Evolutionary conservation across 1,140 invertebrate genomes (phyloP), one percentile per base, ranked within the genome.

Genomic region (Phthorimaea operculella): DNA sequence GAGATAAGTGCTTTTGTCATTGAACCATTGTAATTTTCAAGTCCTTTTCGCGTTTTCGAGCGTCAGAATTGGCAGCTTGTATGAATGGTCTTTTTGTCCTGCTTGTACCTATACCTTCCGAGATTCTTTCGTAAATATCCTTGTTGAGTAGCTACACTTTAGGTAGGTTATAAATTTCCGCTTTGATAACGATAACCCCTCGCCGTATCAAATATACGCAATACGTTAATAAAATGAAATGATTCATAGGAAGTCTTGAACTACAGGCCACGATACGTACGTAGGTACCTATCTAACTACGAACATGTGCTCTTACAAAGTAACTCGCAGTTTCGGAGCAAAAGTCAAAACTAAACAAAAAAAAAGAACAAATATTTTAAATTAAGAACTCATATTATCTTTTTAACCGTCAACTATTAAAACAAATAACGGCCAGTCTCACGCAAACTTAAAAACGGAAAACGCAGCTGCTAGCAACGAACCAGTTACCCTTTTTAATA

Each of bases 171-270:
- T 63, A 66, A 60, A 62, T 72, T 70, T 71, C 66, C 62, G 57
- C 59, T 68, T 64, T 70, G 68, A 64, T 68, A 70, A 39, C 59
- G 72, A 75, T 77, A 77, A 77, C 70, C 67, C 57, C 63, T 47
- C 72, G 63, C 70, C 72, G 70, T 57, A 58, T 51, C 64, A 70
- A 63, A 63, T 54, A 65, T 61, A 56, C 60, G 61, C 62, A 74
- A 67, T 69, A 74, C 67, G 45, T 72, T 60, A 67, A 47, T 54
- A 57, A 58, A 58, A 59, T 47, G 15, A 63, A 61, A 63, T 71
- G 68, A 75, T 61, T 75, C 68, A 75, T 60, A 71, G 64, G 62
- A 67, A 65, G 63, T 65, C 39, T 44, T 59, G n/a, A 39, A 60
- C 17, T 44, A 60, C 55, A 34, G 12, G 15, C 1, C 36, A 39